These are phyloP conservation scores for Cichlasoma orientale DNA, from an alignment of 2,797 vertebrate genomes.

Conservation along the genomic window DNA sequence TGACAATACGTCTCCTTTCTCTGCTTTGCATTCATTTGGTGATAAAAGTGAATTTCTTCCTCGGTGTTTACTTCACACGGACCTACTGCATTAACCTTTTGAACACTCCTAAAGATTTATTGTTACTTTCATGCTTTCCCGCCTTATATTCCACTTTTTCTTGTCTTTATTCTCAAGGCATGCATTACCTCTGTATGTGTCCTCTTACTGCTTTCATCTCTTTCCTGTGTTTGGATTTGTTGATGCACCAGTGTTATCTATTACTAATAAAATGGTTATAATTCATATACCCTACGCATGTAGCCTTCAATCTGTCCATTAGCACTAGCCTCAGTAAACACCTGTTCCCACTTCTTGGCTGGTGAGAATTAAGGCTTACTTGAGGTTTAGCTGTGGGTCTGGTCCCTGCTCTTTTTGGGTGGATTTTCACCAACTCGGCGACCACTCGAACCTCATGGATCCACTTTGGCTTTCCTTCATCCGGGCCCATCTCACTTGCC, in stretches of 20 bases:
- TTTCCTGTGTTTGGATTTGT: neutral
- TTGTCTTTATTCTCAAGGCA: neutral
- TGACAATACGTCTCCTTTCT: slow-evolving; percentile 38
- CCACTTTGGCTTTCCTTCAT: neutral
- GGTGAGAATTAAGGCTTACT: neutral
- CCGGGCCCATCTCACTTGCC: neutral
- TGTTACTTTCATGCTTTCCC: slow-evolving; percentile 27
- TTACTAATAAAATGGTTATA: neutral
- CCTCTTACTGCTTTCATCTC: slow-evolving; percentile 1
- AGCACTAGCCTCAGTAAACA: neutral
- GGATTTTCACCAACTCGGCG: neutral
- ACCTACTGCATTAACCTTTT: slow-evolving; percentile 51
- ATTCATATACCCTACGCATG: neutral
- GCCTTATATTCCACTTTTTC: neutral
- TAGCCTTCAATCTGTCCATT: neutral
- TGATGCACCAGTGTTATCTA: neutral
- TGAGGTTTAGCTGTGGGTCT: neutral
- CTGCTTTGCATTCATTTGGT: slow-evolving; percentile 26
- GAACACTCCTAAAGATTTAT: slow-evolving; percentile 24
- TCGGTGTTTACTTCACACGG: slow-evolving; percentile 62
- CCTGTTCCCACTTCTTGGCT: neutral
- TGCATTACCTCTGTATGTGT: slow-evolving; percentile 5
- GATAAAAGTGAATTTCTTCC: slow-evolving; percentile 45
- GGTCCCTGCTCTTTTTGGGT: neutral
- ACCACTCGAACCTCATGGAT: neutral